phyloP scores from a whole-genome alignment of 30 jellyfish, hydroid and myxozoan genomes.

The Phacellophora camtschatica region DNA sequence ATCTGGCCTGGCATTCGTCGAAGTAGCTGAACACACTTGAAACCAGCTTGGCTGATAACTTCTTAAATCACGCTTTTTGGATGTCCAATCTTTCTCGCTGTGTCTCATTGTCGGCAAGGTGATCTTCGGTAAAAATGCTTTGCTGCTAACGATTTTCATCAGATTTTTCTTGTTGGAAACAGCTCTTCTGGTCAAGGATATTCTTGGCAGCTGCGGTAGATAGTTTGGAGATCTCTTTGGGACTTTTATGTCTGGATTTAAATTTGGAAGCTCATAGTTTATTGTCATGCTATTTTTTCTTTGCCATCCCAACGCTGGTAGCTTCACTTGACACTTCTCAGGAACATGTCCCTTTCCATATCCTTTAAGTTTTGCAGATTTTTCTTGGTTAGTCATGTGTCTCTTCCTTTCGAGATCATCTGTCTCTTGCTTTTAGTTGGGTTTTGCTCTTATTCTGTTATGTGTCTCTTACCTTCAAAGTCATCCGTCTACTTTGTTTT shows the following conservation, averaged over 20 bases:
- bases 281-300: not conserved
- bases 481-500: too few relatives aligned
- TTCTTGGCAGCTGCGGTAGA: constrained; percentile 11
- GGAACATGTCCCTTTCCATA: not conserved
- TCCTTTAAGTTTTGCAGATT: not conserved
- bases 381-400: not conserved
- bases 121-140: not conserved
- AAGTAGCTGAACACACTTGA: not conserved
- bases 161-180: not conserved
- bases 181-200: not conserved
- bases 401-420: too few relatives aligned
- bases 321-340: not conserved
- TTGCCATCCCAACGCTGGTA: not conserved
- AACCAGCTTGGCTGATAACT: constrained; percentile 38
- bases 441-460: too few relatives aligned
- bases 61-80: not conserved
- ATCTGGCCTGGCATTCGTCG: not conserved
- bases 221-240: constrained; percentile 22
- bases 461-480: too few relatives aligned
- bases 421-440: too few relatives aligned
- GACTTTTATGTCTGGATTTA: not conserved
- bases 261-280: constrained; percentile 2
- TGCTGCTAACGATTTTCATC: too few relatives aligned
- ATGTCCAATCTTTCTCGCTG: not conserved
- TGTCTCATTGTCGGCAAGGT: not conserved